Evolutionary conservation across 2,113 vertebrate genomes (phyloP), one percentile per base, ranked within the genome.

Genomic region (Nanorana parkeri): DNA sequence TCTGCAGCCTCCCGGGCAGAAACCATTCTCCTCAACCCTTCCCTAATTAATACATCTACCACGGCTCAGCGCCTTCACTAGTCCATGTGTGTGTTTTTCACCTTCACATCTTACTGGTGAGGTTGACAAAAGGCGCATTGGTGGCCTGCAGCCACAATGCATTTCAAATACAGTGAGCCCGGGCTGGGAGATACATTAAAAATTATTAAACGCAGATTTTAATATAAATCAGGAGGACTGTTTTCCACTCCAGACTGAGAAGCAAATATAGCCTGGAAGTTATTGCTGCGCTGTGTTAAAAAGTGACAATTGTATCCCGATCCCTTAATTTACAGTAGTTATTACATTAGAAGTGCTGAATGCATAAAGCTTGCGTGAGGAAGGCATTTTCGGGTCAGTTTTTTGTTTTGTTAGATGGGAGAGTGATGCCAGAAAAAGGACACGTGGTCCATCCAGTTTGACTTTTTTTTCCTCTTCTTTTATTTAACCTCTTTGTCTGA

Each of bases 121-220:
- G 26, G 21, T 79, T 68, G 52, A 67, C 64, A 79, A 68, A 79
- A 29, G 58, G 16, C 51, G 65, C 29, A 47, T 58, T 47, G 54
- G 65, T 71, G 67, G 78, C 65, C 67, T 15, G 28, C 29, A 23
- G 78, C 78, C 78, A 80, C 56, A 71, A 80, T 71, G 64, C 64
- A 36, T 68, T 78, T 78, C 64, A 78, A 54, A 78, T 78, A 56
- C 24, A 77, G 36, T 77, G 28, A 20, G 41, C 28, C 47, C 23
- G 13, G 26, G 4, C 72, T 77, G 13, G 75, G 61, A 65, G 41
- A 65, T 63, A 65, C 17, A 77, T 64, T 61, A 32, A 73, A 73
- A 61, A 61, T 64, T 17, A 52, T 65, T 77, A 65, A 77, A 77
- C 47, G 61, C 63, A 65, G 61, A 65, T 32, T 74, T 73, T n/a